These are phyloP conservation scores for Bombus confusus DNA, from an alignment of 1,140 invertebrate species.

Conservation along the genomic window DNA sequence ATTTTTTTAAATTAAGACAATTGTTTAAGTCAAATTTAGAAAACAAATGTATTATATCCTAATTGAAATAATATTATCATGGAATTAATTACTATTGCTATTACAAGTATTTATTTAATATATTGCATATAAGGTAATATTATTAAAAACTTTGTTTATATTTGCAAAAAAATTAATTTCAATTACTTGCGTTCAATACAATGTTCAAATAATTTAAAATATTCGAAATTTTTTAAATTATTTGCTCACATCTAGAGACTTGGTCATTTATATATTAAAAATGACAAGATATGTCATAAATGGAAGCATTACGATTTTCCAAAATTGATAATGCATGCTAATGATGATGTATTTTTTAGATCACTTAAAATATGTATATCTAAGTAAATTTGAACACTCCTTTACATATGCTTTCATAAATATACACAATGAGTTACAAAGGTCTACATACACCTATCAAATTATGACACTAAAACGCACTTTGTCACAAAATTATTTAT, in stretches of 20 bases:
- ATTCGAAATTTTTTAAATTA: conserved; percentile 38
- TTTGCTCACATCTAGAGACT: conserved; percentile 14
- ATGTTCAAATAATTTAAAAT: conserved; percentile 21
- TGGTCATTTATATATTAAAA: conserved; percentile 33
- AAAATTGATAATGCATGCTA: conserved; percentile 41
- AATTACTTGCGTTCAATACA: conserved; percentile 12
- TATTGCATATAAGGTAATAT: conserved; percentile 8
- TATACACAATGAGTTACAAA: not conserved
- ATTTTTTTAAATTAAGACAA: not conserved
- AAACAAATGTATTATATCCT: conserved; percentile 23
- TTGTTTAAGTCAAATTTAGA: not conserved
- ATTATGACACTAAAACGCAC: too few relatives aligned
- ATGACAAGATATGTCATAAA: conserved; percentile 54
- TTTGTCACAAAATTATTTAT: too few relatives aligned
- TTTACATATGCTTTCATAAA: conserved; percentile 12
- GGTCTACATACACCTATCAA: too few relatives aligned
- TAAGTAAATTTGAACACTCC: conserved; percentile 43
- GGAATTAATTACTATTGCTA: conserved; percentile 4
- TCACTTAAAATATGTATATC: conserved; percentile 17
- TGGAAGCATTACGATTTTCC: conserved; percentile 47
- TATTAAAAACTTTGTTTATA: conserved; percentile 19
- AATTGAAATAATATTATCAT: conserved; percentile 40
- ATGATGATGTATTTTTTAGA: conserved; percentile 36
- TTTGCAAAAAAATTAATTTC: conserved; percentile 33
- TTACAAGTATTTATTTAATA: conserved; percentile 21